Evolutionary conservation across 2,888 invertebrate genomes (phyloP).

Genomic region (Drosophila nigritarsus): DNA sequence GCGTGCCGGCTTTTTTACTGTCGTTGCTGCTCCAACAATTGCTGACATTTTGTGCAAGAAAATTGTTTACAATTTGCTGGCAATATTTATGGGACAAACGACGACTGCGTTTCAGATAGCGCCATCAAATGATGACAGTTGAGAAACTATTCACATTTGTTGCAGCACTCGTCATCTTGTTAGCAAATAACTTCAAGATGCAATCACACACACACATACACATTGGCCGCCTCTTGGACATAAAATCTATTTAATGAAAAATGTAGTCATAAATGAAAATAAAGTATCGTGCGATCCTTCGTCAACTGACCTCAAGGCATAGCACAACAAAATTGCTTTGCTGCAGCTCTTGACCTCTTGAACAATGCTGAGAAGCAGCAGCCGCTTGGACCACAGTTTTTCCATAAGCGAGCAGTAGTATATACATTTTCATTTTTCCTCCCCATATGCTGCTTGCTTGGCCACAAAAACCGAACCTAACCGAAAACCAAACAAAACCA

Average conservation of each 20-base stretch:
- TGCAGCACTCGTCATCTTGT: slow-evolving; percentile 10
- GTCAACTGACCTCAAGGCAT: slow-evolving; percentile 38
- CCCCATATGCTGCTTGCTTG: slow-evolving; percentile 4
- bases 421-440: slow-evolving; percentile 41
- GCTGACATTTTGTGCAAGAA: slow-evolving; percentile 48
- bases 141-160: slow-evolving; percentile 10
- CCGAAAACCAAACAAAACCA: slow-evolving; percentile 48
- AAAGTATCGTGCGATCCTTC: slow-evolving; percentile 28
- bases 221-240: not conserved
- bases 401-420: slow-evolving; percentile 41
- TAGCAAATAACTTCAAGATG: slow-evolving; percentile 1
- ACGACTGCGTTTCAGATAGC: slow-evolving; percentile 20
- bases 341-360: slow-evolving; percentile 50
- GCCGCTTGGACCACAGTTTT: slow-evolving; percentile 50
- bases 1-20: slow-evolving; percentile 29
- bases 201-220: not conserved
- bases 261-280: slow-evolving; percentile 41
- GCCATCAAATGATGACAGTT: slow-evolving; percentile 26
- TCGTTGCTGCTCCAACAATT: slow-evolving; percentile 32
- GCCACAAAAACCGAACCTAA: slow-evolving; percentile 17
- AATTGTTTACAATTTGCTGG: slow-evolving; percentile 56
- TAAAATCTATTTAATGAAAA: slow-evolving; percentile 55
- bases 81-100: slow-evolving; percentile 36
- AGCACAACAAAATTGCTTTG: slow-evolving; percentile 32
- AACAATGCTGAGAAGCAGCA: slow-evolving; percentile 24